Base-by-base conservation (phyloP, 2,888 invertebrate species). In the Megalurothrips usitatus region DNA sequence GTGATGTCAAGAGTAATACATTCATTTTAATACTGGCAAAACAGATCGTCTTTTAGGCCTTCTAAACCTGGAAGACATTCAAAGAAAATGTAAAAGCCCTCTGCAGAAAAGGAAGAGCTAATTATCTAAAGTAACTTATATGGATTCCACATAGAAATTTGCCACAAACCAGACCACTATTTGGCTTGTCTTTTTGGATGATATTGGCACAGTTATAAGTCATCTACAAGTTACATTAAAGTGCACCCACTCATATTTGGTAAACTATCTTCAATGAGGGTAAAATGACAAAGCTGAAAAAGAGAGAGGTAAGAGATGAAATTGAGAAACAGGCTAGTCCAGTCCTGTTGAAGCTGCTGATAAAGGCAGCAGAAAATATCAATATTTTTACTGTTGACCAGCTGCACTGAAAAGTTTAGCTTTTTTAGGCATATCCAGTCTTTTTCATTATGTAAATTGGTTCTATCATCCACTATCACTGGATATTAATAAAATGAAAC, bases 41-140 rank as follows among this genome's bases (percentile, higher is more conserved):
- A 4, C 19, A 58, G 17, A n/a, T 58, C 58, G 19, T 58, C 34
- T 58, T 9, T 58, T 58, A 58, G 58, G 58, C 58, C 58, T 58
- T 58, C 58, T 58, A 19, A n/a, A 58, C 17, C 58, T 58, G 58
- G 58, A 58, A 58, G 58, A 58, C 58, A 58, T 58, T 58, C n/a
- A 1, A 58, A 52, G 17, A 52, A 12, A 4, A 17, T 52, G 52
- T 11, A 49, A 49, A 49, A 11, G 49, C 52, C 19, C 14, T 52
- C 19, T 12, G 12, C 10, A 17, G 19, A 52, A 12, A 19, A 19
- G 52, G 52, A 52, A 52, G 12, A 19, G 17, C 58, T 58, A n/a
- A 58, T 17, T 19, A 58, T 58, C n/a, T 58, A 58, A n/a, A 6
- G 6, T 19, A 58, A 8, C 58, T 58, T 43, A 43, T 43, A 43